These are phyloP conservation scores for Ctenodactylus gundi DNA, from an alignment of 2,113 vertebrate genomes.

Conservation along the genomic window DNA sequence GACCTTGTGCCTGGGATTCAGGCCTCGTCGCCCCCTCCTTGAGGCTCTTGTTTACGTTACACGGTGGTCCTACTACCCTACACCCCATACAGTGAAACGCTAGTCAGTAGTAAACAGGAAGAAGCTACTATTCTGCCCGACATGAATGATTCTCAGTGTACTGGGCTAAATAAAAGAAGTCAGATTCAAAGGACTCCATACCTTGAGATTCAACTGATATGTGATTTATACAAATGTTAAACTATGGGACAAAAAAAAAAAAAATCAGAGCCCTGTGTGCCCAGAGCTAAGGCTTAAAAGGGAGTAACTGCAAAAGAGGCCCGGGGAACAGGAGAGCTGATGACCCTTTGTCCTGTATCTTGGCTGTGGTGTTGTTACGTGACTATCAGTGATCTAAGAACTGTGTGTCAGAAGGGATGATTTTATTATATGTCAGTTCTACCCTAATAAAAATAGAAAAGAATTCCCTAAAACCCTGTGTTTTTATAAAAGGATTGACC, in stretches of 20 bases:
- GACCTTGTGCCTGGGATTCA: no score
- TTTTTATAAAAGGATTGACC: not conserved
- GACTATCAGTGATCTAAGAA: not conserved
- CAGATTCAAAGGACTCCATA: not conserved
- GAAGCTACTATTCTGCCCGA: not conserved
- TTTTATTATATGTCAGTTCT: not conserved
- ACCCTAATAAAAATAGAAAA: not conserved
- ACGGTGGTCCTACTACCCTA: no score
- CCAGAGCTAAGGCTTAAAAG: not conserved
- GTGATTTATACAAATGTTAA: not conserved
- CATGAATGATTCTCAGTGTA: not conserved
- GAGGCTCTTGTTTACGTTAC: no score
- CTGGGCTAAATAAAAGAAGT: not conserved
- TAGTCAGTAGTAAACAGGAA: not conserved
- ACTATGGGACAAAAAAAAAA: not conserved
- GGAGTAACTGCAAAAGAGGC: not conserved
- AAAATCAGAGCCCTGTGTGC: not conserved
- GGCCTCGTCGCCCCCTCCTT: no score
- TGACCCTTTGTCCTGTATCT: not conserved
- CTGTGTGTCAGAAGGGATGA: not conserved
- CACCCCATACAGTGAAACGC: not conserved
- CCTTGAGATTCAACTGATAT: not conserved
- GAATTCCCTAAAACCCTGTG: not conserved
- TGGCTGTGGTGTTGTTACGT: not conserved
- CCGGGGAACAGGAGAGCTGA: rapidly evolving